phyloP scores from a whole-genome alignment of 2,797 vertebrate species.

The Spinus olivaceus region DNA sequence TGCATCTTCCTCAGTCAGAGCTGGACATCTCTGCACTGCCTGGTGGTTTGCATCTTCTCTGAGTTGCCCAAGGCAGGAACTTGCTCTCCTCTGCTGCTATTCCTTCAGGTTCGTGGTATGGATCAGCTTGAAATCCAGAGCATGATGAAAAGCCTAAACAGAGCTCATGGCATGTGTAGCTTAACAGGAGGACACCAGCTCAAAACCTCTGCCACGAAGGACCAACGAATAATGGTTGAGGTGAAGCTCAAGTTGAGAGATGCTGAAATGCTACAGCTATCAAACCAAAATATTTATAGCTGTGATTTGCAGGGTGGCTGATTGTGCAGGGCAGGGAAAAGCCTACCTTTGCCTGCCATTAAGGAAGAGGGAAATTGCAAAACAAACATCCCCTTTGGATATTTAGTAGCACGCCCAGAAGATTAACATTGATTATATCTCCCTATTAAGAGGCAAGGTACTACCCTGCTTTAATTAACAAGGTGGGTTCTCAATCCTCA shows the following conservation, averaged over 20 bases:
- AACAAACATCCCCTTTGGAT: slow-evolving; percentile 47
- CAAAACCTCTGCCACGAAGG: neutral
- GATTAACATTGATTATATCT: slow-evolving; percentile 47
- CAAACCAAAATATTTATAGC: slow-evolving; percentile 30
- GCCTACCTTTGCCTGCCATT: neutral
- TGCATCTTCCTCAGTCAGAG: neutral
- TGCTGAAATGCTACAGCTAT: neutral
- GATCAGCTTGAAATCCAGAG: neutral
- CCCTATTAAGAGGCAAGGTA: slow-evolving; percentile 4
- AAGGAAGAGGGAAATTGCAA: slow-evolving; percentile 42
- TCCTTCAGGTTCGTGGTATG: neutral
- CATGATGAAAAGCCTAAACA: neutral
- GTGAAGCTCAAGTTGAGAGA: neutral
- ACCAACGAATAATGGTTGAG: neutral
- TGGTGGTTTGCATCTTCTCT: neutral
- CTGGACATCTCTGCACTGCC: neutral
- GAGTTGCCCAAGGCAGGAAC: neutral
- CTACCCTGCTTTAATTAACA: neutral
- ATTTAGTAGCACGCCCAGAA: slow-evolving; percentile 20
- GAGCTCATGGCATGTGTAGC: neutral
- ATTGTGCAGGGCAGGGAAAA: slow-evolving; percentile 10
- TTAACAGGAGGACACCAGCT: neutral
- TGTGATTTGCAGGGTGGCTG: neutral
- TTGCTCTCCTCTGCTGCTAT: neutral
- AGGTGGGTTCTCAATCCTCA: neutral